Base-by-base conservation (phyloP, 2,888 invertebrate genomes). In the Pyrgus malvae region DNA sequence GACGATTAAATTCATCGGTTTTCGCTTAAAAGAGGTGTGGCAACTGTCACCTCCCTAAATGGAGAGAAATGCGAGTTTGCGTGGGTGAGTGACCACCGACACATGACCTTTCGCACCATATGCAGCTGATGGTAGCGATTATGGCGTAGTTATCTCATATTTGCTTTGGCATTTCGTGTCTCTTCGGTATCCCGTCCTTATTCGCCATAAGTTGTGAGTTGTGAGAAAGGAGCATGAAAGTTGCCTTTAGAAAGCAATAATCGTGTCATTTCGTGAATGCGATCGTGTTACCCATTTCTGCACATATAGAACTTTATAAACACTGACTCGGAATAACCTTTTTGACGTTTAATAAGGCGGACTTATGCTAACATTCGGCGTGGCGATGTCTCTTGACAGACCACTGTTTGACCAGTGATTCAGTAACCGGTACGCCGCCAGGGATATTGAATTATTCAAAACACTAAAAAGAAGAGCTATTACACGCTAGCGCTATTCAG, bases 51-150 rank as follows among this genome's bases (percentile, higher is more conserved):
- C 62, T 64, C 84, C 79, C 59, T 77, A 83, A 69, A 83, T 67
- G 84, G 83, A 70, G 83, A 80, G 84, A 84, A 84, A 83, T 80
- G 76, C 67, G 62, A 65, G 58, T 69, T 69, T 60, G 68, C 67
- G 66, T 63, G 66, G 68, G 68, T 72, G 51, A 51, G 42, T 60
- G 59, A 60, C 62, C 60, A 60, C 33, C 68, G 70, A 68, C 71
- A 69, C 68, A 64, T 66, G 72, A 72, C 72, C 70, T 66, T 67
- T 74, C 62, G 38, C 56, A 57, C 48, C 57, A 53, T 48, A 51
- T 48, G 48, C 40, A 54, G 46, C 45, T 31, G 51, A 54, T 54
- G 54, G 54, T 46, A 38, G 51, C 51, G 51, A 45, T 54, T 54
- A 54, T 54, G 54, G 54, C 46, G 46, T 54, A 54, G 51, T 53